A percentile compares a stretch with the other conserved stretches of the same genome.
phyloP scores from a whole-genome alignment of 2,113 vertebrate genomes.

The Strix aluco region DNA sequence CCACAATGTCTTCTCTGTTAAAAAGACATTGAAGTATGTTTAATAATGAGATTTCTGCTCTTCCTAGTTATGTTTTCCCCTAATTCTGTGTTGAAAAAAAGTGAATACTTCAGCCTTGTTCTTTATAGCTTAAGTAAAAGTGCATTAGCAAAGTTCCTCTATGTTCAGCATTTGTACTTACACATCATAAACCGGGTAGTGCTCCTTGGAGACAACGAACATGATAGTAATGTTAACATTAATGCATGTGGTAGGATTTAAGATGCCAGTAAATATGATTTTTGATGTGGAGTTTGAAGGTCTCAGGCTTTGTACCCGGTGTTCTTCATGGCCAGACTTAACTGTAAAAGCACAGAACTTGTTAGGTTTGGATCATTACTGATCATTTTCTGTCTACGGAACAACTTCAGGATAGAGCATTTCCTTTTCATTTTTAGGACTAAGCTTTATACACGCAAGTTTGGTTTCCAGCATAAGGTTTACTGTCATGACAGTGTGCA shows the following conservation, averaged over 20 bases:
- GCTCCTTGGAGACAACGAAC: conserved; percentile 78
- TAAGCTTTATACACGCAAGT: neutral
- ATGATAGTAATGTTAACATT: conserved; percentile 68
- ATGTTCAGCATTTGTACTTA: conserved; percentile 44
- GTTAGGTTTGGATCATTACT: neutral
- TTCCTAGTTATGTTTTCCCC: neutral
- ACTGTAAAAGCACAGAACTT: neutral
- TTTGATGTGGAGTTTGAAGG: neutral
- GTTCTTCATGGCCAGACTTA: neutral
- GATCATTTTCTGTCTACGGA: neutral
- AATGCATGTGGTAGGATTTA: conserved; percentile 86
- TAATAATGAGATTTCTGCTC: neutral
- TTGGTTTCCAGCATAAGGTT: neutral
- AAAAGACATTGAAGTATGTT: neutral
- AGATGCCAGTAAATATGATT: conserved; percentile 56
- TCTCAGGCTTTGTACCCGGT: neutral
- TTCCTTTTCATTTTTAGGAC: neutral
- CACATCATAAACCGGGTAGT: conserved; percentile 89
- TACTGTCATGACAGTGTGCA: neutral
- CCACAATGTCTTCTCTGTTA: neutral
- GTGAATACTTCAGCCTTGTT: neutral
- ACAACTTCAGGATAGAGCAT: neutral
- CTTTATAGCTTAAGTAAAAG: neutral
- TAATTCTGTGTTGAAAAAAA: rapidly evolving
- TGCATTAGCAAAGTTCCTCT: neutral